Conservation (phyloP, 2,888 invertebrate genomes). For the Apamea epomidion region DNA sequence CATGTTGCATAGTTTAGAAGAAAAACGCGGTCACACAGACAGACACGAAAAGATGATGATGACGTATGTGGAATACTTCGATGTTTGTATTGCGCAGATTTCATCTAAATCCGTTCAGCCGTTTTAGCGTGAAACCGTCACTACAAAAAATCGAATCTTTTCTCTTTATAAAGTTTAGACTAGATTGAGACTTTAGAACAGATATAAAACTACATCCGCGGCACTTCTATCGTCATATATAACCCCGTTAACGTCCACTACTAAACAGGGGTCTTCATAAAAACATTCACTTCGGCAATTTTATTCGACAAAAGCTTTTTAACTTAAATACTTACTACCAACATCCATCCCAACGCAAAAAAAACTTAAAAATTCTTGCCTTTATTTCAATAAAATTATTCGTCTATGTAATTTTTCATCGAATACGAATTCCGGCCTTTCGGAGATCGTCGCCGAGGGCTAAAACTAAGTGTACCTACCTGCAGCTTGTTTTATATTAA, state of each 20-base stretch:
- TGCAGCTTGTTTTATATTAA: slow-evolving; percentile 70
- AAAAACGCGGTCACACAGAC: no score
- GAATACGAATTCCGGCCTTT: slow-evolving; percentile 35
- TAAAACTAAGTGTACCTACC: slow-evolving; percentile 52
- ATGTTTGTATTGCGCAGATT: no score
- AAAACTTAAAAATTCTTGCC: slow-evolving; percentile 4
- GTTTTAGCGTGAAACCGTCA: no score
- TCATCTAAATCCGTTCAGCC: no score
- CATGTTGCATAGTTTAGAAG: no score
- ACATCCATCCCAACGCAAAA: background rate
- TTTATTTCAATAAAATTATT: slow-evolving; percentile 38
- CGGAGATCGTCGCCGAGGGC: slow-evolving; percentile 42
- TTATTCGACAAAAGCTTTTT: background rate
- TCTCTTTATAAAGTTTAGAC: no score
- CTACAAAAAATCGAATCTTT: no score
- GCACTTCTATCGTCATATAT: background rate
- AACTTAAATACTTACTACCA: slow-evolving; percentile 3
- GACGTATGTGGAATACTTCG: no score
- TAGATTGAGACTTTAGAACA: background rate
- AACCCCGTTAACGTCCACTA: background rate
- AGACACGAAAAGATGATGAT: no score
- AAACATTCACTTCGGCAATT: background rate
- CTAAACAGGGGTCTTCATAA: background rate
- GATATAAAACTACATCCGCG: background rate
- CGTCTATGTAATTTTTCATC: slow-evolving; percentile 36